Evolutionary conservation across 35 echinoderm and acorn worm species (phyloP).

Genomic region (Heliocidaris erythrogramma): DNA sequence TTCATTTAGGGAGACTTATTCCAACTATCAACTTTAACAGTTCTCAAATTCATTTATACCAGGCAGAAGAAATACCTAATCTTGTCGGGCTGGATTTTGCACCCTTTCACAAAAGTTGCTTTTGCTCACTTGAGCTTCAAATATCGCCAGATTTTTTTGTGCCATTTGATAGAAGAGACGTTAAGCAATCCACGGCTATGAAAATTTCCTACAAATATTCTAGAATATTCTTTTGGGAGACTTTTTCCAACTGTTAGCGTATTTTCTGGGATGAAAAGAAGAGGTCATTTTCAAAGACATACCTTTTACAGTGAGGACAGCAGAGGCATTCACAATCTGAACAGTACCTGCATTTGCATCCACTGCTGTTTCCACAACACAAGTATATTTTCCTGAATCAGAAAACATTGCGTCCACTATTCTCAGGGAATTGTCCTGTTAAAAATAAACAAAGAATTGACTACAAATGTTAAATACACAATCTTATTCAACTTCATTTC

Average conservation of each 20-base stretch:
- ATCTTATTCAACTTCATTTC: background rate
- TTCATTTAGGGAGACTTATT: too few relatives aligned
- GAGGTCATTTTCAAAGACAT: background rate
- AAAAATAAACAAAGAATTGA: background rate
- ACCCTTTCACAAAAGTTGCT: background rate
- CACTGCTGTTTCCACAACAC: slow-evolving; percentile 10
- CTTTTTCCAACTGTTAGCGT: too few relatives aligned
- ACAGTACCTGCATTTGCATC: background rate
- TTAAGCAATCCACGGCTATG: too few relatives aligned
- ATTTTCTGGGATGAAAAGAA: background rate
- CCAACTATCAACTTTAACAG: too few relatives aligned
- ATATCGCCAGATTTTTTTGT: too few relatives aligned
- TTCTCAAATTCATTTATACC: too few relatives aligned
- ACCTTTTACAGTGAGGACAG: slow-evolving; percentile 10
- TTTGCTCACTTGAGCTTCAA: too few relatives aligned
- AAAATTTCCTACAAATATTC: too few relatives aligned
- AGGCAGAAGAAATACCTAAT: too few relatives aligned
- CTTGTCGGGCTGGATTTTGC: too few relatives aligned
- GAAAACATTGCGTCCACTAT: background rate
- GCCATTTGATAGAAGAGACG: too few relatives aligned
- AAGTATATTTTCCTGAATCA: slow-evolving; percentile 35
- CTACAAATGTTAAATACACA: background rate
- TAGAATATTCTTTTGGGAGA: too few relatives aligned
- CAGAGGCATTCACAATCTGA: background rate
- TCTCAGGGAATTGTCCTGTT: background rate